Conservation (phyloP, 2,113 vertebrate genomes). For the Cephalopterus ornatus region DNA sequence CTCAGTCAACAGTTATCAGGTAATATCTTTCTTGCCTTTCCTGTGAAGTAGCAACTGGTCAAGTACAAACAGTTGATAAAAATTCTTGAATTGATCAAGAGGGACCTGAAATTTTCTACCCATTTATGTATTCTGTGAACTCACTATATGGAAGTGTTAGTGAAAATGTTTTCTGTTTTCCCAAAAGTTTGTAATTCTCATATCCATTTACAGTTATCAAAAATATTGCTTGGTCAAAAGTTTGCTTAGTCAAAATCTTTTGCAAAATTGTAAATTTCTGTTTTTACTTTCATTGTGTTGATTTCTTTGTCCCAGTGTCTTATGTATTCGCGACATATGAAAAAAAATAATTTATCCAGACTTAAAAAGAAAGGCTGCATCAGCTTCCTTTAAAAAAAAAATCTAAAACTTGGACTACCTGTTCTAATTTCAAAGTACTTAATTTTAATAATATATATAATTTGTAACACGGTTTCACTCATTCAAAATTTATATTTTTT, state of each 20-base stretch:
- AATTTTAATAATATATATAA: not conserved
- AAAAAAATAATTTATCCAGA: not conserved
- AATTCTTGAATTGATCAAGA: not conserved
- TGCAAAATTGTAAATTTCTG: not conserved
- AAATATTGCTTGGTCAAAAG: not conserved
- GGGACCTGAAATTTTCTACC: not conserved
- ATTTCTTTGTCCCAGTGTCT: not conserved
- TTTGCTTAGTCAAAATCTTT: not conserved
- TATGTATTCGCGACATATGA: not conserved
- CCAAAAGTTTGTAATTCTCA: not conserved
- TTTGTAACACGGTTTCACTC: not conserved
- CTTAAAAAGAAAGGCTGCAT: accelerated
- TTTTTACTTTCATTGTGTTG: not conserved
- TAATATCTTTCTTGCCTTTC: not conserved
- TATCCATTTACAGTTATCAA: not conserved
- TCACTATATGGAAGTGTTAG: not conserved
- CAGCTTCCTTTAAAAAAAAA: not conserved
- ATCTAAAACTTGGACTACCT: not conserved
- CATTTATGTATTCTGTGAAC: not conserved
- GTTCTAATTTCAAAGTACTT: not conserved
- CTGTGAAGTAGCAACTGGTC: not conserved
- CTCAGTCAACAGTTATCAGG: not conserved
- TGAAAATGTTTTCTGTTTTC: not conserved
- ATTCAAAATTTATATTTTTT: not conserved
- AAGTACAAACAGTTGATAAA: not conserved